A percentile compares a stretch with the other conserved stretches of the same genome.
Evolutionary conservation across 2,888 invertebrate species (phyloP).

Genomic region (Pheosia tremula): DNA sequence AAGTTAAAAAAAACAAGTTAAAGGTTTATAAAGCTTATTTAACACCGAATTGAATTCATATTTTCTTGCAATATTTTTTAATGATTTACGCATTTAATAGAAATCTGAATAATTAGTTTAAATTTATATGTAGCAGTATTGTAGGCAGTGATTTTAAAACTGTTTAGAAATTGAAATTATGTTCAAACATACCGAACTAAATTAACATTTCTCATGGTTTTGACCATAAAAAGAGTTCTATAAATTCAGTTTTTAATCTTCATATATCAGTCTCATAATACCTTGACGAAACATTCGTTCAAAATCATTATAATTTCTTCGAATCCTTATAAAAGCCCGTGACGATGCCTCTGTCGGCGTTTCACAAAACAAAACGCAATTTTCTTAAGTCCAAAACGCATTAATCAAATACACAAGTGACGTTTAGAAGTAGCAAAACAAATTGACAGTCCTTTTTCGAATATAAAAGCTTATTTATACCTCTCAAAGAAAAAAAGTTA

Average conservation of each 20-base stretch:
- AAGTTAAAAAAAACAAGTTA: too few relatives aligned
- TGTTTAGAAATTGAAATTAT: not conserved
- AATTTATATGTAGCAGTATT: too few relatives aligned
- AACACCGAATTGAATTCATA: too few relatives aligned
- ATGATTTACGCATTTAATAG: too few relatives aligned
- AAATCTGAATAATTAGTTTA: too few relatives aligned
- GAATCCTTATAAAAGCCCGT: slow-evolving; percentile 43
- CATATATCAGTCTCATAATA: slow-evolving; percentile 32
- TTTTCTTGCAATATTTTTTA: too few relatives aligned
- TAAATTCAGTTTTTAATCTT: slow-evolving; percentile 27
- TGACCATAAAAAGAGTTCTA: slow-evolving; percentile 6
- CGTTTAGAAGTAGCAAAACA: slow-evolving; percentile 83
- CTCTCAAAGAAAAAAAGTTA: slow-evolving; percentile 80
- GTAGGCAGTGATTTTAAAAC: not conserved
- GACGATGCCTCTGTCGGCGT: slow-evolving; percentile 57
- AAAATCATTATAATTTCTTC: slow-evolving; percentile 44
- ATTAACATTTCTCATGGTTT: not conserved
- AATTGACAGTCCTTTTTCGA: slow-evolving; percentile 74
- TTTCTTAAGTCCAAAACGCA: slow-evolving; percentile 72
- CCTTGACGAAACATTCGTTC: slow-evolving; percentile 45
- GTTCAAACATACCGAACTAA: not conserved
- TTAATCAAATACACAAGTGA: slow-evolving; percentile 81
- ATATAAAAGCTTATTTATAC: slow-evolving; percentile 69
- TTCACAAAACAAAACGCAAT: slow-evolving; percentile 68
- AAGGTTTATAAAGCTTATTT: too few relatives aligned